phyloP scores from a whole-genome alignment of 2,797 vertebrate species.

The Manis javanica region DNA sequence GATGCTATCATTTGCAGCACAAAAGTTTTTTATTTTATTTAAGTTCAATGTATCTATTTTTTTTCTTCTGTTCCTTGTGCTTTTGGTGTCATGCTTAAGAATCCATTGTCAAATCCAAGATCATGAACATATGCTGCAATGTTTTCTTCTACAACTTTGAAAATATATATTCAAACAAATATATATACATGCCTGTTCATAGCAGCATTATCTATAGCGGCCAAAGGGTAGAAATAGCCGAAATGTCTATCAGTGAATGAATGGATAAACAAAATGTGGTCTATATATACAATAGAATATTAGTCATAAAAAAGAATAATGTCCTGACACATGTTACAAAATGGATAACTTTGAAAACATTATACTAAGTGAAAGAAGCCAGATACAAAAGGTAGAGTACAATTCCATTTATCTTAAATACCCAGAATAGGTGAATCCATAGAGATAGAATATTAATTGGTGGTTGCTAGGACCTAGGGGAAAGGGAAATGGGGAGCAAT shows the following conservation, averaged over 20 bases:
- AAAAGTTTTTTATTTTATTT: background rate
- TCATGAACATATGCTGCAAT: background rate
- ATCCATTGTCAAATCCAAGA: background rate
- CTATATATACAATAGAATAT: background rate
- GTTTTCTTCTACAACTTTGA: background rate
- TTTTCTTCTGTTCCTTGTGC: background rate
- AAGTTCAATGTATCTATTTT: background rate
- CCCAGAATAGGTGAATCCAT: background rate
- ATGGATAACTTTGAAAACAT: background rate
- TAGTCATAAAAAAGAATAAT: background rate
- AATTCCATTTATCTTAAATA: background rate
- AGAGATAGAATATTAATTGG: background rate
- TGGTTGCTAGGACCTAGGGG: too few relatives aligned
- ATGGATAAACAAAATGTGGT: background rate
- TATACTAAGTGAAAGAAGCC: background rate
- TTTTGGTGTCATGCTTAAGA: background rate
- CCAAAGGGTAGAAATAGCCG: background rate
- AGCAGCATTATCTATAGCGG: background rate
- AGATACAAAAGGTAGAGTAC: background rate
- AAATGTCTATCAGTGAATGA: background rate
- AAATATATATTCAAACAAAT: background rate
- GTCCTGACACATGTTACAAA: background rate
- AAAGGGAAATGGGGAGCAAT: background rate
- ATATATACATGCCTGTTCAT: background rate
- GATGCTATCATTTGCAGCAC: background rate